A percentile compares a stretch with the other conserved stretches of the same genome.
Conservation (phyloP, 2,888 invertebrate species). For the Apocheima hispidaria region DNA sequence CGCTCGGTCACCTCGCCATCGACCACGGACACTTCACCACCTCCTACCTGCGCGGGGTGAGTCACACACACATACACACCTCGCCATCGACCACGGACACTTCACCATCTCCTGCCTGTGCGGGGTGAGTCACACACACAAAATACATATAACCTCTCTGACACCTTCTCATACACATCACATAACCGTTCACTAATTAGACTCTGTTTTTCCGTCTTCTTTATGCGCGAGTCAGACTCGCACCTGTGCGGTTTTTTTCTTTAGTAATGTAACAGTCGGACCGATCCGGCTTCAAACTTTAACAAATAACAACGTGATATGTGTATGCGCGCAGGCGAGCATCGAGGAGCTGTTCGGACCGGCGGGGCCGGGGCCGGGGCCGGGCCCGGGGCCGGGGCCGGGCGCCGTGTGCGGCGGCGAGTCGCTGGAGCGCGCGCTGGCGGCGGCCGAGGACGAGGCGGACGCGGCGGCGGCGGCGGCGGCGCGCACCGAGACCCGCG, state of each 20-base stretch:
- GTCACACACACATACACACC: slow-evolving; percentile 19
- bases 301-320: too few species aligned
- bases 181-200: too few species aligned
- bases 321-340: slow-evolving; percentile 86
- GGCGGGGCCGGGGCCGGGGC: slow-evolving; percentile 85
- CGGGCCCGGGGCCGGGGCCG: slow-evolving; percentile 15
- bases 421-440: slow-evolving; percentile 92
- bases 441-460: slow-evolving; percentile 97
- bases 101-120: too few species aligned
- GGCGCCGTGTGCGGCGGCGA: slow-evolving; percentile 62
- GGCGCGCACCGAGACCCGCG: slow-evolving; percentile 95
- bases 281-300: too few species aligned
- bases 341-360: slow-evolving; percentile 97
- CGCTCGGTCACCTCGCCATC: slow-evolving; percentile 98
- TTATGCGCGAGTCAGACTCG: too few species aligned
- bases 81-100: too few species aligned
- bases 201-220: too few species aligned
- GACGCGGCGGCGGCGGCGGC: slow-evolving; percentile 96
- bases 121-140: too few species aligned
- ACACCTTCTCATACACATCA: too few species aligned
- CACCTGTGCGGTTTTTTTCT: too few species aligned
- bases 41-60: slow-evolving; percentile 93
- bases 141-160: too few species aligned
- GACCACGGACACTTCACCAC: slow-evolving; percentile 99
- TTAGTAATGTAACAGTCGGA: too few species aligned